Conservation (phyloP, 1,140 invertebrate species). For the Drosophila fuyamai region DNA sequence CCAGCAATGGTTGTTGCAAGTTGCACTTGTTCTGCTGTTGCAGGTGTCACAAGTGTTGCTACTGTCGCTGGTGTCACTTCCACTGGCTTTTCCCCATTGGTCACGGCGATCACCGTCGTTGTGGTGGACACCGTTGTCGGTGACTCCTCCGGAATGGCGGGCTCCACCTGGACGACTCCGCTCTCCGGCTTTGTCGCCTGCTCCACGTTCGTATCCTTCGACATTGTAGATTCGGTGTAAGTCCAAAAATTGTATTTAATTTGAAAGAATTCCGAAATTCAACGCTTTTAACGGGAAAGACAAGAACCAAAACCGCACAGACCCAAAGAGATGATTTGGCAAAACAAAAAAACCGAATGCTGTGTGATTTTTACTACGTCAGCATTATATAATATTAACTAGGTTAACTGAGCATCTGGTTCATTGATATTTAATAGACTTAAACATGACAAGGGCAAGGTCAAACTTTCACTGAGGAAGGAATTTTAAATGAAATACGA, state of each 20-base stretch:
- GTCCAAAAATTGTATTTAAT: neutral
- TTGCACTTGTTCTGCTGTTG: conserved; percentile 60
- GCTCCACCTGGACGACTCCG: conserved; percentile 53
- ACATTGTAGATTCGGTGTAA: conserved; percentile 30
- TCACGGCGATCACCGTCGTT: conserved; percentile 48
- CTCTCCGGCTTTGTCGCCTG: conserved; percentile 48
- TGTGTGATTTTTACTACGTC: conserved; percentile 26
- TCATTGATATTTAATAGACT: conserved; percentile 18
- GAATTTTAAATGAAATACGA: conserved; percentile 31
- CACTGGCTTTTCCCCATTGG: conserved; percentile 40
- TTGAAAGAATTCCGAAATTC: neutral
- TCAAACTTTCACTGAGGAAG: conserved; percentile 33
- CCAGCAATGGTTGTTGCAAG: conserved; percentile 37
- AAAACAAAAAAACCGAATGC: conserved; percentile 23
- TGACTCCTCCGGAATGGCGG: conserved; percentile 38
- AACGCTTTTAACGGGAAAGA: conserved; percentile 4
- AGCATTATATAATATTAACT: conserved; percentile 11
- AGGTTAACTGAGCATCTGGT: neutral
- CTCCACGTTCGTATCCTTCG: conserved; percentile 68
- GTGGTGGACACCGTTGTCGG: conserved; percentile 15
- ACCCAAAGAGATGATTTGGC: conserved; percentile 27
- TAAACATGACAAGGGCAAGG: conserved; percentile 11
- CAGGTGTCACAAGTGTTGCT: conserved; percentile 26
- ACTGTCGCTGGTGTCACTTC: conserved; percentile 19
- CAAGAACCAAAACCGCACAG: conserved; percentile 24